Base-by-base conservation (phyloP, 2,888 invertebrate genomes). In the Gymnoscelis rufifasciata region DNA sequence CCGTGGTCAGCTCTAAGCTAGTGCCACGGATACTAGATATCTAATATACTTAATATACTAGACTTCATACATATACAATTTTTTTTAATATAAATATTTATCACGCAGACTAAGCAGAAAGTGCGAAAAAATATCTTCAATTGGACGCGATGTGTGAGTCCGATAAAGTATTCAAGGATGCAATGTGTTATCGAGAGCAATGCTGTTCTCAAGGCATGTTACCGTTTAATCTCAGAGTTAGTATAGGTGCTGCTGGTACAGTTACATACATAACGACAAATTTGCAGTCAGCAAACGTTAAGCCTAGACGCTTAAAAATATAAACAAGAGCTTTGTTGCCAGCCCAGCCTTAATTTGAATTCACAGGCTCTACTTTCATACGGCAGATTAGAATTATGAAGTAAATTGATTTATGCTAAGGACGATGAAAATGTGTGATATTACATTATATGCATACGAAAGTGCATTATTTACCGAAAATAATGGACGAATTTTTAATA, bases 301-400 rank as follows among this genome's bases (percentile, higher is more conserved):
- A 64, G 62, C 59, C 65, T 68, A 71, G 69, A 60, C 56, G 56
- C 58, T 60, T 59, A 56, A 59, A 61, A 58, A 59, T 60, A 62
- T 64, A 66, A 64, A 60, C 58, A 63, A 60, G 62, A 59, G 59
- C 64, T 64, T 59, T 56, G 61, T 62, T 63, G 62, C 62, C 58
- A 62, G 65, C 68, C 62, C 58, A 62, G 65, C 68, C 72, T 73
- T 65, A 72, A n/a, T 74, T 75, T 71, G 68, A 69, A 73, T 75
- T 73, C 74, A 74, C 69, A 59, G 62, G 69, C 68, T 73, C 66
- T 65, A 66, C 66, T 71, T 71, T 38, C 29, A 71, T 71, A 71
- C 68, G 65, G 56, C 59, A 68, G 70, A 72, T 75, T 72, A 68
- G 64, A 71, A 76, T 76, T 71, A 66, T 64, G 66, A 68, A 71